Evolutionary conservation across 2,888 invertebrate species (phyloP).

Genomic region (Luperina testacea): DNA sequence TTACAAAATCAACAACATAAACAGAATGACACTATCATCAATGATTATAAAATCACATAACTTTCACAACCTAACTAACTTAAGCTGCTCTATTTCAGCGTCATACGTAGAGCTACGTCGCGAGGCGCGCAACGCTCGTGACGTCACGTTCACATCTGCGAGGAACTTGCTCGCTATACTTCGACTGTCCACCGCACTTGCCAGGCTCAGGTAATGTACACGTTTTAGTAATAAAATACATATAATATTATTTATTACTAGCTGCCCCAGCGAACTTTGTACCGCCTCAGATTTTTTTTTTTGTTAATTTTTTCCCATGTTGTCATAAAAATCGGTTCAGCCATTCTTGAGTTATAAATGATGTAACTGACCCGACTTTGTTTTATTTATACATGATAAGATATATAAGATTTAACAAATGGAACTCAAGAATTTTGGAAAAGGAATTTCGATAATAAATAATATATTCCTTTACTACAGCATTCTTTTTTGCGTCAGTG

Average conservation of each 20-base stretch:
- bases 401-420: too few relatives aligned
- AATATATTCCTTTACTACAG: background rate
- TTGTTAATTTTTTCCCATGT: too few relatives aligned
- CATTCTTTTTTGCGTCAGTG: too few relatives aligned
- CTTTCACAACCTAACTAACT: too few relatives aligned
- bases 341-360: too few relatives aligned
- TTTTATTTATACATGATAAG: too few relatives aligned
- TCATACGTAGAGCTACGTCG: conserved; percentile 95
- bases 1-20: background rate
- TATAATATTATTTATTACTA: background rate
- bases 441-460: background rate
- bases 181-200: conserved; percentile 97
- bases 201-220: conserved; percentile 89
- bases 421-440: too few relatives aligned
- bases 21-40: background rate
- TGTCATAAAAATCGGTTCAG: too few relatives aligned
- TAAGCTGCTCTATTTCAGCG: conserved; percentile 77
- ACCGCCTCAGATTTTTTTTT: too few relatives aligned
- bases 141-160: conserved; percentile 99
- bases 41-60: background rate
- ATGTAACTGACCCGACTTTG: too few relatives aligned
- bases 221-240: background rate
- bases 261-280: too few relatives aligned
- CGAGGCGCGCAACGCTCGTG: conserved; percentile 96
- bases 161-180: conserved; percentile 98